A percentile compares a stretch with the other conserved stretches of the same genome.
Evolutionary conservation across 2,113 vertebrate species (phyloP).

Genomic region (Butastur rufipennis): DNA sequence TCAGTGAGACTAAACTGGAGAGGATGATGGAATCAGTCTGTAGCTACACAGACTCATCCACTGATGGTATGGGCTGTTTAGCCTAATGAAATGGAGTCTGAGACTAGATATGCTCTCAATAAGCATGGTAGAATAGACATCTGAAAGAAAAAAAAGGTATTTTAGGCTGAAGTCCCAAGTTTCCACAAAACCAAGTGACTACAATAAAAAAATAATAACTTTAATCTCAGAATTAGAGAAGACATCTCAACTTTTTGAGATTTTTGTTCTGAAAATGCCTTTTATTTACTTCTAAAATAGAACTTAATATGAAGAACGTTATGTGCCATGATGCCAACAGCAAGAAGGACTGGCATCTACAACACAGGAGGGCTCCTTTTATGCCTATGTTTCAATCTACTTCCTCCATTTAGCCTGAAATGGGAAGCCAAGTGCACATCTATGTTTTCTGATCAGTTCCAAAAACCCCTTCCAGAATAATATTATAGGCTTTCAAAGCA

Average conservation of each 20-base stretch:
- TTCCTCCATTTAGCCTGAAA: not conserved
- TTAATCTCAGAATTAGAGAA: accelerated
- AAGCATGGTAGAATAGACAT: not conserved
- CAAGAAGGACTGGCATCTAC: not conserved
- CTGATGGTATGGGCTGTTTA: not conserved
- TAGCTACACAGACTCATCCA: not conserved
- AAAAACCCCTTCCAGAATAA: not conserved
- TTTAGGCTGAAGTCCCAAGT: not conserved
- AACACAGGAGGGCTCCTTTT: not conserved
- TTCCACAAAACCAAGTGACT: not conserved
- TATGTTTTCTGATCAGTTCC: not conserved
- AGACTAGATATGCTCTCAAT: not conserved
- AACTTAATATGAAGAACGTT: not conserved
- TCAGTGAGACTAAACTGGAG: not conserved
- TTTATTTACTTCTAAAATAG: not conserved
- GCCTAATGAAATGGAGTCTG: not conserved
- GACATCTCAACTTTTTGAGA: not conserved
- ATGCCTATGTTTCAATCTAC: not conserved
- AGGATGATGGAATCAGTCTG: not conserved
- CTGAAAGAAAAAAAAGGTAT: not conserved
- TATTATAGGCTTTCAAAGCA: not conserved
- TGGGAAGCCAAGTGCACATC: not conserved
- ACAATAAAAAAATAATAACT: not conserved
- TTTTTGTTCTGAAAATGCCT: accelerated
- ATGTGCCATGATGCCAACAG: not conserved